Conservation (phyloP, 35 echinoderm and acorn worm species). For the Holothuria glaberrima region DNA sequence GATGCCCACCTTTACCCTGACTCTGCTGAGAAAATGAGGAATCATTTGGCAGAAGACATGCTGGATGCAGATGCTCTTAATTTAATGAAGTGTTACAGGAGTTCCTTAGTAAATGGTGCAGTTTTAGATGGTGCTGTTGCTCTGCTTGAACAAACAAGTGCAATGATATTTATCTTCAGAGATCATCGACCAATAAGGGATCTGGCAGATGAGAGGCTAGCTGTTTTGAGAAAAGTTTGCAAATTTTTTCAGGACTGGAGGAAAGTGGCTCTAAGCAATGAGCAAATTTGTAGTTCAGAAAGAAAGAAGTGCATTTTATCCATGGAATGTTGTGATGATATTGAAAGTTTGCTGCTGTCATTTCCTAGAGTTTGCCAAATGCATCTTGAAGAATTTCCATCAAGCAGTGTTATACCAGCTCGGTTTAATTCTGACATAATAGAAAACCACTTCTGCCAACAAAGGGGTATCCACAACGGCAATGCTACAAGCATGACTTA, state of each 20-base stretch:
- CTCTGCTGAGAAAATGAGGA: constrained; percentile 12
- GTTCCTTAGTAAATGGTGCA: neutral
- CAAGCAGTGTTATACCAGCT: neutral
- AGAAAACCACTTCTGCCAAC: constrained; percentile 46
- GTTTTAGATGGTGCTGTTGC: neutral
- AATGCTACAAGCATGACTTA: constrained; percentile 8
- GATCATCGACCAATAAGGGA: neutral
- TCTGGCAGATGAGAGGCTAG: too few relatives aligned
- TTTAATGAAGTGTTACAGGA: constrained; percentile 20
- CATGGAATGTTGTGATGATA: neutral
- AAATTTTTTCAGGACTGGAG: neutral
- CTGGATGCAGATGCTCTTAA: neutral
- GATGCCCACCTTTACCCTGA: neutral
- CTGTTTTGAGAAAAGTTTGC: too few relatives aligned
- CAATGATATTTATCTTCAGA: neutral
- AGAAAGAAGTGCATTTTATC: neutral
- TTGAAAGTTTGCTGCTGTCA: neutral
- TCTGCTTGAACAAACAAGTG: neutral
- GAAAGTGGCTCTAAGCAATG: neutral
- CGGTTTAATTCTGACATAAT: constrained; percentile 29
- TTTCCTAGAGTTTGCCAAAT: neutral
- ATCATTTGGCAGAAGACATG: constrained; percentile 40
- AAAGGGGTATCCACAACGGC: neutral
- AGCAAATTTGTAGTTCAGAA: neutral
- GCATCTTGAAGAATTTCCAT: constrained; percentile 8